Conservation (phyloP, 2,113 vertebrate species). For the Sminthopsis crassicaudata region DNA sequence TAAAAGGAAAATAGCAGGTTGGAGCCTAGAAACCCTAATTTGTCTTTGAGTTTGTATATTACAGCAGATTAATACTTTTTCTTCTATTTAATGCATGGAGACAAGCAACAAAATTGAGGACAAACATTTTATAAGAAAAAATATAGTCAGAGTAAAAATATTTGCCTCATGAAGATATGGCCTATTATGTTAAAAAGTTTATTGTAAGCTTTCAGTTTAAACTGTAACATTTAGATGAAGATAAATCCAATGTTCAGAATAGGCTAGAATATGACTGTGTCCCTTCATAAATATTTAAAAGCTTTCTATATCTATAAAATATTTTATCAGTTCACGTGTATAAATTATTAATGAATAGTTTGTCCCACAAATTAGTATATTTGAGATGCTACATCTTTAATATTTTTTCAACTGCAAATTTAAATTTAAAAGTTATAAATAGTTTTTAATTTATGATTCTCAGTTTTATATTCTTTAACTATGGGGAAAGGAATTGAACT, state of each 20-base stretch:
- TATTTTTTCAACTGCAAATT: background rate
- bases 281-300: conserved; percentile 1
- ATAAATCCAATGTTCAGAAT: background rate
- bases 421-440: background rate
- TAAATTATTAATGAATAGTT: background rate
- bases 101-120: background rate
- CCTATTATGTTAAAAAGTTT: background rate
- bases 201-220: background rate
- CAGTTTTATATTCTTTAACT: background rate
- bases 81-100: background rate
- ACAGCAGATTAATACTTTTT: background rate
- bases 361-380: background rate
- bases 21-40: background rate
- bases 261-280: background rate
- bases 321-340: background rate
- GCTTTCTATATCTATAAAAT: background rate
- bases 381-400: background rate
- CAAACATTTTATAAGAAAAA: background rate
- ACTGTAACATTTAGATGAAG: background rate
- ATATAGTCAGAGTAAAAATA: background rate
- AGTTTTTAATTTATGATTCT: background rate
- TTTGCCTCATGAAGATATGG: background rate
- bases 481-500: background rate
- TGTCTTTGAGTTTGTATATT: background rate
- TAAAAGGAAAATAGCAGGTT: background rate